Evolutionary conservation across 2,797 vertebrate genomes (phyloP), one percentile per base, ranked within the genome.

Genomic region (Acanthurus lineatus): DNA sequence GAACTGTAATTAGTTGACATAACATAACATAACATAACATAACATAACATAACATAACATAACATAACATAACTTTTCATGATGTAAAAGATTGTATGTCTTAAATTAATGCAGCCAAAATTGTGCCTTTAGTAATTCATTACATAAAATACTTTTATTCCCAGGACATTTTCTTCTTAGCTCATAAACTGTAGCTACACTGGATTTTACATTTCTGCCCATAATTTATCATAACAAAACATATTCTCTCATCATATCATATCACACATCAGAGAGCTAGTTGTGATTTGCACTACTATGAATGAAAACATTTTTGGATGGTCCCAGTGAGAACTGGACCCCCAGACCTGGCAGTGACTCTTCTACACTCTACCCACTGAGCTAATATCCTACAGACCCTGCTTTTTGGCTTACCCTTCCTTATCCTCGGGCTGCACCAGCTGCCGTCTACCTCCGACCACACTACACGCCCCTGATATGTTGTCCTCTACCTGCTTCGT

Each of bases 391-490:
- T 83, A 75, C 85, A 86, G 84, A 89, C 83, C 74, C 19, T 47
- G 58, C 77, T 87, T 92, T 89, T 88, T 93, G 93, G 91, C 89
- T 88, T 89, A 52, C 86, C 82, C 82, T 67, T 79, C 83, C 84
- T 85, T 92, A 85, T 89, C 91, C 92, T 89, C 88, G 32, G 90
- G 90, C 89, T 85, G 76, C 89, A 90, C 88, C 90, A 93, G 91
- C 93, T 93, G 91, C 89, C 42, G 77, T 88, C 88, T 89, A 87
- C 90, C 84, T 91, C 69, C 69, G 22, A 77, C 86, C 81, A 67
- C 85, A 73, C 85, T 87, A 82, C 84, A 82, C 88, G 69, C 82
- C 86, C 73, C 86, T 65, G 79, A 82, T 79, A 83, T 73, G 84
- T 70, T 79, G 80, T 89, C 84, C 86, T 92, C 87, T 87, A 81